Evolutionary conservation across 2,113 vertebrate species (phyloP).

Genomic region (Seriola rivoliana): DNA sequence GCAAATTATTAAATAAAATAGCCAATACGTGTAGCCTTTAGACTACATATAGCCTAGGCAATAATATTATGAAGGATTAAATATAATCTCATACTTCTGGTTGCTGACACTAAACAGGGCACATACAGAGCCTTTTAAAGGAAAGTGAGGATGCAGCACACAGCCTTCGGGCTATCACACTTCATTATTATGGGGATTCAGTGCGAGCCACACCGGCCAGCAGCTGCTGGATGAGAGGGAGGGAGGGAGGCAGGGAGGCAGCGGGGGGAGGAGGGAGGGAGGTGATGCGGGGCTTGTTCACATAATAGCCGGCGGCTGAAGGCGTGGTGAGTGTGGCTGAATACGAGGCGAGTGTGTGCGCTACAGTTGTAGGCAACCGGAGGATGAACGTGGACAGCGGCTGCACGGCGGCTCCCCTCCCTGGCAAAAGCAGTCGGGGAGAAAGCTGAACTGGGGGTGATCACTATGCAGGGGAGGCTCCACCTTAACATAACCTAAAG

Average conservation of each 20-base stretch:
- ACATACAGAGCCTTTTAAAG: not conserved
- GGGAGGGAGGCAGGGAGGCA: slow-evolving; percentile 23
- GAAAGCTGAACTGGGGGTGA: slow-evolving; percentile 61
- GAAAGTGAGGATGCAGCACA: slow-evolving; percentile 24
- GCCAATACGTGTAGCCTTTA: too few species aligned
- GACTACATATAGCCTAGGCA: too few species aligned
- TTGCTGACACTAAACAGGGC: not conserved
- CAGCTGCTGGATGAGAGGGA: slow-evolving; percentile 72
- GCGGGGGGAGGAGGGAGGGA: not conserved
- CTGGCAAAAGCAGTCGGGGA: slow-evolving; percentile 43
- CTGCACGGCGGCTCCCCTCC: slow-evolving; percentile 62
- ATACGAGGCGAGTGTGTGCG: slow-evolving; percentile 67
- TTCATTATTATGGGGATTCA: slow-evolving; percentile 54
- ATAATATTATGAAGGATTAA: not conserved
- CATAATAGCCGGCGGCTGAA: slow-evolving; percentile 83
- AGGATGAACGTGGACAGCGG: slow-evolving; percentile 69
- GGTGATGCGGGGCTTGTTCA: slow-evolving; percentile 72
- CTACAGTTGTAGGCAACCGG: slow-evolving; percentile 55
- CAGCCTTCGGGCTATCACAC: slow-evolving; percentile 33
- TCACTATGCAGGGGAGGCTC: slow-evolving; percentile 53
- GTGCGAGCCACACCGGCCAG: slow-evolving; percentile 72
- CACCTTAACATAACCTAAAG: slow-evolving; percentile 40
- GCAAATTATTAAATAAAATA: not conserved
- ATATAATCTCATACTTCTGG: not conserved
- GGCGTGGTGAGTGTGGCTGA: slow-evolving; percentile 82